Percentiles rank a stretch among this genome's conserved stretches.
These are phyloP conservation scores for Silurus aristotelis DNA, from an alignment of 2,797 vertebrate genomes.

Conservation along the genomic window DNA sequence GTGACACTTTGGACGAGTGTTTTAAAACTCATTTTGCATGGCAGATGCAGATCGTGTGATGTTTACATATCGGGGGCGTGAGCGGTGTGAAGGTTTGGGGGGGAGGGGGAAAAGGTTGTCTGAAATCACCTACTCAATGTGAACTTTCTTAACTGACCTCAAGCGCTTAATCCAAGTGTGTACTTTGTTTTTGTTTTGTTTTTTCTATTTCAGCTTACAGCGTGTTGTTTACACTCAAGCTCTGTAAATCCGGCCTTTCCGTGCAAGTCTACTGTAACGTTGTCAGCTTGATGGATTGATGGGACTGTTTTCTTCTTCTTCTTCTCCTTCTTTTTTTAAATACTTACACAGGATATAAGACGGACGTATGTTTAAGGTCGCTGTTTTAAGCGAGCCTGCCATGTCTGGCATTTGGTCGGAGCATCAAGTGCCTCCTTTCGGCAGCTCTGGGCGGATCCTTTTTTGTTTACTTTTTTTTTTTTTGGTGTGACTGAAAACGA, in stretches of 20 bases:
- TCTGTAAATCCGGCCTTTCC: constrained; percentile 61
- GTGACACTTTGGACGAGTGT: not conserved
- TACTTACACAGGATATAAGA: not conserved
- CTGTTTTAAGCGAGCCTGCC: constrained; percentile 63
- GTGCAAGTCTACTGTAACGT: constrained; percentile 58
- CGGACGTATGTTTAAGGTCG: constrained; percentile 45
- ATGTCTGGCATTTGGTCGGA: not conserved
- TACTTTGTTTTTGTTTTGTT: constrained; percentile 27
- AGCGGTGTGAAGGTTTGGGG: not conserved
- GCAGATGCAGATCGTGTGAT: constrained; percentile 44
- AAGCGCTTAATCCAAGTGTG: constrained; percentile 36
- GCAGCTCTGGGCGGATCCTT: not conserved
- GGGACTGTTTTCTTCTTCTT: not conserved
- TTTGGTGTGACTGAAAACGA: constrained; percentile 22
- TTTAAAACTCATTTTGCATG: constrained; percentile 19
- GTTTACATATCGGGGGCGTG: constrained; percentile 55
- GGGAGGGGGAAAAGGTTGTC: not conserved
- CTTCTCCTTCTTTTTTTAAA: not conserved
- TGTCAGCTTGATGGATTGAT: constrained; percentile 43
- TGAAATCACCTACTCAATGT: constrained; percentile 52
- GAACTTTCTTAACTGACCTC: constrained; percentile 44
- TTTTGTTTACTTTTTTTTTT: no score
- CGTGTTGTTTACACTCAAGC: constrained; percentile 57
- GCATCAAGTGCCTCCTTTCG: constrained; percentile 43
- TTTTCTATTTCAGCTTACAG: constrained; percentile 42